Percentiles rank a stretch among this genome's conserved stretches.
Evolutionary conservation across 2,113 vertebrate genomes (phyloP).

Genomic region (Sceloporus undulatus): DNA sequence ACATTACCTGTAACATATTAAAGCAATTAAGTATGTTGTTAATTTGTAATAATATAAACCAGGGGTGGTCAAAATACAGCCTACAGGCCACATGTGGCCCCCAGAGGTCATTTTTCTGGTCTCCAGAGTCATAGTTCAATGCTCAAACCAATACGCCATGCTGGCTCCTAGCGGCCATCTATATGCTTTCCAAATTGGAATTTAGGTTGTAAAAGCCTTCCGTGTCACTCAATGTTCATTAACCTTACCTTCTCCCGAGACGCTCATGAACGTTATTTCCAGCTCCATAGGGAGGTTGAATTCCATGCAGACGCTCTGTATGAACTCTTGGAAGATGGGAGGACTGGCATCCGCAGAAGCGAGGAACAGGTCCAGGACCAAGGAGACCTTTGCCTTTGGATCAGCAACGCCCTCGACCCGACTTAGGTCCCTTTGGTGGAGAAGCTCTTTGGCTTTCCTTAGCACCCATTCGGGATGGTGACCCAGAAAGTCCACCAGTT

Average conservation of each 20-base stretch:
- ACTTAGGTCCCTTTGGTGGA: slow-evolving; percentile 47
- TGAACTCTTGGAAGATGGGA: slow-evolving; percentile 77
- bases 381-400: slow-evolving; percentile 10
- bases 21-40: background rate
- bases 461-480: slow-evolving; percentile 53
- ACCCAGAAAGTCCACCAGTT: slow-evolving; percentile 75
- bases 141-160: no score
- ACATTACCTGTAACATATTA: slow-evolving; percentile 38
- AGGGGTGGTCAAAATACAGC: no score
- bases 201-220: no score
- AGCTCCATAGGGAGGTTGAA: slow-evolving; percentile 82
- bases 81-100: no score
- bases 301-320: slow-evolving; percentile 78
- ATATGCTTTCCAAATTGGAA: no score
- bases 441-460: slow-evolving; percentile 36
- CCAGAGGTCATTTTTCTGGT: no score
- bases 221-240: background rate
- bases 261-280: slow-evolving; percentile 82
- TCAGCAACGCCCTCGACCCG: background rate
- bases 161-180: no score
- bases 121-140: no score
- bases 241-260: slow-evolving; percentile 67
- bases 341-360: slow-evolving; percentile 4
- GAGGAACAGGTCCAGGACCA: slow-evolving; percentile 74
- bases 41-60: no score